Evolutionary conservation across 2,888 invertebrate genomes (phyloP).

Genomic region (Yponomeuta cagnagella): DNA sequence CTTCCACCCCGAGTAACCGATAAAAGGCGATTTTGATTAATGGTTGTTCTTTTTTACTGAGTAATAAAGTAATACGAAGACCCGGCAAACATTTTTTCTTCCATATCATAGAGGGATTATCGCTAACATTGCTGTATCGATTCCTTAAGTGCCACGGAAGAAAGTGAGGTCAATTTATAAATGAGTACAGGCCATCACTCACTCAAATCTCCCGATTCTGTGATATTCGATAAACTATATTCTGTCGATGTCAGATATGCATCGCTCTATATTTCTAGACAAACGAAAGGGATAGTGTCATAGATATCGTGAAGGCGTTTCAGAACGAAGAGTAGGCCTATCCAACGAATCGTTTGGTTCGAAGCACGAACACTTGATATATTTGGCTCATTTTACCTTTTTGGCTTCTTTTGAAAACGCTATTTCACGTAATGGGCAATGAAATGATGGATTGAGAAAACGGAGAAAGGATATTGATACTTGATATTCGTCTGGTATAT

Average conservation of each 20-base stretch:
- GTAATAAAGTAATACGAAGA: background rate
- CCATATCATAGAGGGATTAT: background rate
- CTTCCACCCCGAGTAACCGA: background rate
- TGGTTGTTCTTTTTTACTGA: background rate
- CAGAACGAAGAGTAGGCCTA: background rate
- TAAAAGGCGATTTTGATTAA: background rate
- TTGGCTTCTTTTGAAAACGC: slow-evolving; percentile 5
- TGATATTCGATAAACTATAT: background rate
- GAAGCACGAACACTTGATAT: slow-evolving; percentile 3
- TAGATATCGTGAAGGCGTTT: background rate
- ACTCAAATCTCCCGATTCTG: background rate
- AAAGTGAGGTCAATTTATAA: slow-evolving; percentile 7
- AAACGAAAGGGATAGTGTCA: background rate
- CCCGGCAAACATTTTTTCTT: background rate
- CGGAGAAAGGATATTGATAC: background rate
- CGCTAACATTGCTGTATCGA: slow-evolving; percentile 5
- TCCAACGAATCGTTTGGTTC: background rate
- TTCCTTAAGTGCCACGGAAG: background rate
- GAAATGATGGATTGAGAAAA: background rate
- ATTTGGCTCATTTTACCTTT: slow-evolving; percentile 10
- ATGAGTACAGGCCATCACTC: slow-evolving; percentile 6
- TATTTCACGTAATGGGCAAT: slow-evolving; percentile 9
- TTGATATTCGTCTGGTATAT: background rate
- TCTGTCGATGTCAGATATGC: background rate
- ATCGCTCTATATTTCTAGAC: background rate